Base-by-base conservation (phyloP, 2,113 vertebrate species). In the Ramphastos sulfuratus region DNA sequence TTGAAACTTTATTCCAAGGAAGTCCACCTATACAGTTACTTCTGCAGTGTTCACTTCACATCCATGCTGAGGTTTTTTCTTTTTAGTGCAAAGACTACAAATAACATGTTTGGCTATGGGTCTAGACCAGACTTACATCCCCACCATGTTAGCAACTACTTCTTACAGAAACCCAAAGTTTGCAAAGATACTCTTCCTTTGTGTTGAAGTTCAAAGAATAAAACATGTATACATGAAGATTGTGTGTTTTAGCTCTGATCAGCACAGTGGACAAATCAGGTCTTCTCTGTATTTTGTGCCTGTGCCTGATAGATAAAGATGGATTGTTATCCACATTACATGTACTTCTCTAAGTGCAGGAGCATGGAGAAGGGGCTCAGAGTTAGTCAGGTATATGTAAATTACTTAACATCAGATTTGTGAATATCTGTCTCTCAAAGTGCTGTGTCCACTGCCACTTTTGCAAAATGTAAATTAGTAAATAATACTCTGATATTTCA, bases 191-290 rank as follows among this genome's bases (percentile, higher is more conserved):
- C 3, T 58, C 4, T 17, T 77, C 4, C 9, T 73, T 7, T 52
- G 10, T 75, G 18, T 24, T 72, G 20, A 72, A 65, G 24, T 83
- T 80, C 17, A 52, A 7, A 85, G 9, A 89, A 31, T 72, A 5
- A 30, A 5, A 6, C 4, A 5, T 4, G 6, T 48, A 12, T 58
- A 15, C 3, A 0, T 63, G 7, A 48, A 58, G n/a, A 8, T 39
- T 55, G 9, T 84, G 21, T 3, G 5, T 12, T 93, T 85, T 23
- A 27, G 17, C n/a, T 87, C 55, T 55, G 11, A 39, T 67, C 30
- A 82, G 12, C 8, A 11, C 16, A 7, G 27, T 10, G 37, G 20
- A 21, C 5, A 87, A n/a, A 71, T 89, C 12, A 44, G 11, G 7
- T 70, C 31, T 59, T 83, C 9, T 7, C 27, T 61, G 7, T 63